Conservation (phyloP, 1,140 invertebrate species). For the Ceratina australensis region DNA sequence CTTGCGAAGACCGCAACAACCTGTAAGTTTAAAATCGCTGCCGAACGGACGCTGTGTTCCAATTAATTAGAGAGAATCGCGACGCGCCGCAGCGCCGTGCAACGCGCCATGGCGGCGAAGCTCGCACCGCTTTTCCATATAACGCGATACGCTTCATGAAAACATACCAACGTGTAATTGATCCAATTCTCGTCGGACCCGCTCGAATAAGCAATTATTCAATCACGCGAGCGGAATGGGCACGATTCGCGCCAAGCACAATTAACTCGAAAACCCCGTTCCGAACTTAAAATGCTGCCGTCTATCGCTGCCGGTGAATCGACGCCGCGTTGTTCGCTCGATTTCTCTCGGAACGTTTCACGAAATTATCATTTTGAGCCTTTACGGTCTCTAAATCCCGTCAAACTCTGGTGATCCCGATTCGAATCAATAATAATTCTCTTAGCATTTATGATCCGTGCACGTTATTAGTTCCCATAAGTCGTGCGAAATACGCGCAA, state of each 20-base stretch:
- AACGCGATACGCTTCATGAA: constrained; percentile 10
- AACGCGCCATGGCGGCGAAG: not conserved
- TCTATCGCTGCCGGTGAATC: not conserved
- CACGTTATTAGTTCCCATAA: no score
- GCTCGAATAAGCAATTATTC: constrained; percentile 51
- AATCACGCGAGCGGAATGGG: constrained; percentile 25
- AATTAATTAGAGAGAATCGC: constrained; percentile 11
- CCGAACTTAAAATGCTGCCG: not conserved
- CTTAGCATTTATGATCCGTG: no score
- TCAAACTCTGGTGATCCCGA: no score
- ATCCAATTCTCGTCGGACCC: constrained; percentile 3
- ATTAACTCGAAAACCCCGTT: constrained; percentile 22
- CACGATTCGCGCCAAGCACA: not conserved
- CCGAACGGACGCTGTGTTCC: not conserved
- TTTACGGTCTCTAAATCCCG: no score
- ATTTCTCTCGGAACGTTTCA: not conserved
- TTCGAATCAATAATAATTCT: no score
- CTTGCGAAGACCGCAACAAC: not conserved
- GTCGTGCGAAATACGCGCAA: no score
- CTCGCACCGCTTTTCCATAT: not conserved
- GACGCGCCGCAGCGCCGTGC: no score
- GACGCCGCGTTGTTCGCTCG: no score
- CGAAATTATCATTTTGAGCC: not conserved
- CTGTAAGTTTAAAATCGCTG: constrained; percentile 15
- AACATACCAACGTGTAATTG: constrained; percentile 22